Base-by-base conservation (phyloP, 1,140 invertebrate genomes). In the Atopsyche davidsoni region DNA sequence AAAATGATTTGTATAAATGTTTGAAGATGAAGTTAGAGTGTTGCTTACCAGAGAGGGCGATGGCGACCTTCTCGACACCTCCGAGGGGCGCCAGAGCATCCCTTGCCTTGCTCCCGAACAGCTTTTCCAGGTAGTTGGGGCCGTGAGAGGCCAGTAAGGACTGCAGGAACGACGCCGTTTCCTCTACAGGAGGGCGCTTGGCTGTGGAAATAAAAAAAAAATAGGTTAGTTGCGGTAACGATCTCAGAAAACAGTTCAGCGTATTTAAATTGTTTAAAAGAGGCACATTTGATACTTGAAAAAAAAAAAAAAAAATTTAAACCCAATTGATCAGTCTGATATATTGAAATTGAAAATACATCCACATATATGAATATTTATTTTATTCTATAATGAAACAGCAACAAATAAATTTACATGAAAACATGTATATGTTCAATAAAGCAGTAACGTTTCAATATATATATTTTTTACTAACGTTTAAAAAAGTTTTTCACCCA, bases 141-240 rank as follows among this genome's bases (percentile, higher is more conserved):
- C 93, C 93, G 69, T 97, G 93, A 51, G 90, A 93, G 14, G 89
- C 87, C 49, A 96, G 72, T 49, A 97, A 75, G 6, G 90, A 93
- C 64, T 96, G 90, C 44, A 96, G 72, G 71, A 97, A 96, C 55
- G 89, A 92, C 19, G 90, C 88, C 3, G 92, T 97, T 68, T 97
- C 93, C 69, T 96, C 92, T 7, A 96, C 92, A 23, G 93, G 93
- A 55, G 93, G 93, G 62, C 93, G 78, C 68, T 95, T 95, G n/a
- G 93, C 93, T 94, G 72, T n/a, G n/a, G n/a, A 65, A 71, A 68
- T 48, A 31, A 69, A 64, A 64, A 51, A 46, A 50, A 47, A 58
- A 62, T 42, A 19, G 16, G 18, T 28, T 28, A 7, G 6, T 28
- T 28, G 24, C n/a, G 24, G 24, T 28, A n/a, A 28, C 24, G 6